A percentile compares a stretch with the other conserved stretches of the same genome.
Conservation (phyloP, 2,113 vertebrate species). For the Gnathonemus echidnorhynchus region DNA sequence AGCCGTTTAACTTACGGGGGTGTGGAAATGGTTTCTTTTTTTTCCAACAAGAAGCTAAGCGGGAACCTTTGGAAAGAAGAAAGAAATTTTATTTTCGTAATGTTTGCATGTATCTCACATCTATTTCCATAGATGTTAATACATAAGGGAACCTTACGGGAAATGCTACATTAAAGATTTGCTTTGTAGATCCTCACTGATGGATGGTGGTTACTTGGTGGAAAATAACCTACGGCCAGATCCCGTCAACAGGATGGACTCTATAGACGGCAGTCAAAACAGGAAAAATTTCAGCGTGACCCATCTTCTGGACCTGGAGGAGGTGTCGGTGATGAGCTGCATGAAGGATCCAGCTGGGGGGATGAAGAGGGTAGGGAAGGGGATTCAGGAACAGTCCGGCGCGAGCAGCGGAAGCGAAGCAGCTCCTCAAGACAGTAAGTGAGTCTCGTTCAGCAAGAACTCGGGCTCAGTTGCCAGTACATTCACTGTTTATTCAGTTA, state of each 20-base stretch:
- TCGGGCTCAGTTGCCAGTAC: not conserved
- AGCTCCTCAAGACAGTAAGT: slow-evolving; percentile 66
- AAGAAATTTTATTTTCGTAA: slow-evolving; percentile 19
- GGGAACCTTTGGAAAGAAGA: slow-evolving; percentile 1
- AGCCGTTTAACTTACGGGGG: slow-evolving; percentile 9
- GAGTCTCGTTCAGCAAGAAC: not conserved
- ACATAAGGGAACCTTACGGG: not conserved
- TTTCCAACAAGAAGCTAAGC: slow-evolving; percentile 19
- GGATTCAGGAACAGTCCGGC: slow-evolving; percentile 59
- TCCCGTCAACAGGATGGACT: slow-evolving; percentile 50
- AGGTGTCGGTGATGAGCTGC: slow-evolving; percentile 58
- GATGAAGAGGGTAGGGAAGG: slow-evolving; percentile 46
- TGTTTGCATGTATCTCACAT: not conserved
- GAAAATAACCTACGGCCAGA: slow-evolving; percentile 55
- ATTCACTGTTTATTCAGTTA: not conserved
- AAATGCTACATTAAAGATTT: not conserved
- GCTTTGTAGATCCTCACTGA: slow-evolving; percentile 30
- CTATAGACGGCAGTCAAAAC: slow-evolving; percentile 59
- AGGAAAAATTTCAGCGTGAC: slow-evolving; percentile 73
- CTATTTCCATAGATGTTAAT: not conserved
- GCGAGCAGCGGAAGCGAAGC: slow-evolving; percentile 73
- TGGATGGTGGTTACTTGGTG: slow-evolving; percentile 55
- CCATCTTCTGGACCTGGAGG: slow-evolving; percentile 71
- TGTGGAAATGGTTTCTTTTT: slow-evolving; percentile 20
- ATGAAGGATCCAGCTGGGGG: slow-evolving; percentile 43